These are phyloP conservation scores for Furnarius figulus DNA, from an alignment of 2,113 vertebrate genomes.

Conservation along the genomic window DNA sequence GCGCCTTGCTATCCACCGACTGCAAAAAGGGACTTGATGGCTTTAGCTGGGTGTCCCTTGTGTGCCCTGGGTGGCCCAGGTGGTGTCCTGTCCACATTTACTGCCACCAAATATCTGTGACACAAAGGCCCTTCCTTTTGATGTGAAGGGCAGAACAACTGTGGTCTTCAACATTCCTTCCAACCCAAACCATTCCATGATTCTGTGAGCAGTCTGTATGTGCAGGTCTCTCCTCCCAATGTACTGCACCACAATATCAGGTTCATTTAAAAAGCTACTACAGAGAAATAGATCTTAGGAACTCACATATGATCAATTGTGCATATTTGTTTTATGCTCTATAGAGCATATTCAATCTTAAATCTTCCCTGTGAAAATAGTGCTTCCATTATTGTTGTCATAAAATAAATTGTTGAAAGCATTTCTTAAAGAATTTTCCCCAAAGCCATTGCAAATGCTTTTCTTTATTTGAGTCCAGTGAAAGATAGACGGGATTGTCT, in stretches of 20 bases:
- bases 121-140: background rate
- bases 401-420: background rate
- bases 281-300: background rate
- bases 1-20: background rate
- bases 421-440: background rate
- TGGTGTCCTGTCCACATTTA: background rate
- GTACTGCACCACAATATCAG: background rate
- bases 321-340: background rate
- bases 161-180: too few species aligned
- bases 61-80: rapidly evolving
- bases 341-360: background rate
- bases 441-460: background rate
- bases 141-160: background rate
- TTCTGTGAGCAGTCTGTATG: background rate
- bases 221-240: background rate
- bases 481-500: background rate
- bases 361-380: background rate
- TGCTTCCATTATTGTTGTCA: background rate
- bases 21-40: background rate
- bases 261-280: background rate
- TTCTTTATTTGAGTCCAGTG: conserved; percentile 1
- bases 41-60: background rate
- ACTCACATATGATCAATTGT: background rate
- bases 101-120: background rate
- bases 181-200: background rate